These are phyloP conservation scores for Lepisosteus oculatus DNA, from an alignment of 2,113 vertebrate genomes.

Conservation along the genomic window DNA sequence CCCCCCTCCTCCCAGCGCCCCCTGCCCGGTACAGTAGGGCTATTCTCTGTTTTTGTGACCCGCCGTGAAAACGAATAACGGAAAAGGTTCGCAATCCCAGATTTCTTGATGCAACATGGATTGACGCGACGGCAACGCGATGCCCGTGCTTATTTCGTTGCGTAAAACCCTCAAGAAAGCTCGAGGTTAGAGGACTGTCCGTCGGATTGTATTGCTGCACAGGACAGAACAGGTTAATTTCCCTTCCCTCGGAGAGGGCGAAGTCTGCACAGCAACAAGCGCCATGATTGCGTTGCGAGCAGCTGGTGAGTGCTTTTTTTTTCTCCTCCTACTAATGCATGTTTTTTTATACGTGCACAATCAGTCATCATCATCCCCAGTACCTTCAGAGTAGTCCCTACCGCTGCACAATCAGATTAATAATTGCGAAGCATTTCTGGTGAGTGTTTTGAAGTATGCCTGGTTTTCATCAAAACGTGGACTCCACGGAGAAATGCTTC, in stretches of 20 bases:
- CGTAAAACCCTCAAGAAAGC: neutral
- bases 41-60: slow-evolving; percentile 41
- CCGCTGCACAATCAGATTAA: slow-evolving; percentile 6
- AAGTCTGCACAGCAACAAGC: slow-evolving; percentile 80
- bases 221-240: slow-evolving; percentile 56
- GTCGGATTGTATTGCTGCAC: neutral
- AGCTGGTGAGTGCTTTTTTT: slow-evolving; percentile 63
- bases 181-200: neutral
- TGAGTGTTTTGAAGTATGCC: neutral
- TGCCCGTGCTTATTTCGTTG: too few species aligned
- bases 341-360: slow-evolving; percentile 65
- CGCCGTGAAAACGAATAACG: slow-evolving; percentile 36
- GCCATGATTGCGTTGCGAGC: slow-evolving; percentile 65
- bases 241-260: slow-evolving; percentile 49
- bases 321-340: slow-evolving; percentile 49
- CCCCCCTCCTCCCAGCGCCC: slow-evolving; percentile 37
- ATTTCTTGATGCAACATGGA: too few species aligned
- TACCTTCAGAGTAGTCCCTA: slow-evolving; percentile 48
- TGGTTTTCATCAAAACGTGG: neutral
- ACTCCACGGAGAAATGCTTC: too few species aligned
- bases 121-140: too few species aligned
- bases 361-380: slow-evolving; percentile 54
- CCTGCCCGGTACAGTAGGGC: slow-evolving; percentile 32
- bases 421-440: slow-evolving; percentile 20
- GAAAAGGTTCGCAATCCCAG: too few species aligned